Base-by-base conservation (phyloP, 2,888 invertebrate genomes). In the Melieria picta region DNA sequence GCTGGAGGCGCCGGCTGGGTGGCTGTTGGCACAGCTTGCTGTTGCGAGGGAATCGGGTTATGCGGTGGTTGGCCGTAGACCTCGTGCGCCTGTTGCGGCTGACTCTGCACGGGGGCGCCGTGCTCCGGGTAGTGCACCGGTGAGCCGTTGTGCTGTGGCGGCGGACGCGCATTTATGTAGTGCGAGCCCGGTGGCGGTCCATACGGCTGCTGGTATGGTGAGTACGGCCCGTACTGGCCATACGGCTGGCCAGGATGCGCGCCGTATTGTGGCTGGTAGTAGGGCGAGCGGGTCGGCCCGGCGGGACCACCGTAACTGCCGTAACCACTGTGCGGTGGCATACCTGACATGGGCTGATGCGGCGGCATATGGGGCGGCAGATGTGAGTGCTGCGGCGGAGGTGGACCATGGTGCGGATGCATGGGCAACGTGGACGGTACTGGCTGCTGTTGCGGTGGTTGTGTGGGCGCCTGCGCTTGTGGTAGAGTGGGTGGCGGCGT, bases 381-480 rank as follows among this genome's bases (percentile, higher is more conserved):
- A 77, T 82, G 83, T 60, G 81, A 69, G 65, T 76, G 77, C 72
- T 75, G 74, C 16, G 82, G 78, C 64, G 84, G 83, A 69, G 85
- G 79, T 62, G 83, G 80, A 65, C 77, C 80, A 64, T 84, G 83
- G 70, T 85, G 85, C 16, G 81, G 79, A 73, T 81, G 83, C 75
- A 81, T 81, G 75, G 82, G 80, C 77, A 84, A 91, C 91, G 78
- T 87, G 91, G 72, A 89, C 90, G 80, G 90, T 90, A 83, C 90
- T 91, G 79, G 80, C 55, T 77, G 81, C 55, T 76, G 80, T 63
- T 74, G 80, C 50, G 69, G 72, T 43, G 50, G 79, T 71, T 71
- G 76, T 45, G 56, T 60, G 76, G 76, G 75, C 67, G 70, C 77
- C 72, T 16, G 80, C 64, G n/a, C 76, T 50, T 52, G 78, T 65